Evolutionary conservation across 1,140 invertebrate species (phyloP), one percentile per base, ranked within the genome.

Genomic region (Neodiprion fabricii): DNA sequence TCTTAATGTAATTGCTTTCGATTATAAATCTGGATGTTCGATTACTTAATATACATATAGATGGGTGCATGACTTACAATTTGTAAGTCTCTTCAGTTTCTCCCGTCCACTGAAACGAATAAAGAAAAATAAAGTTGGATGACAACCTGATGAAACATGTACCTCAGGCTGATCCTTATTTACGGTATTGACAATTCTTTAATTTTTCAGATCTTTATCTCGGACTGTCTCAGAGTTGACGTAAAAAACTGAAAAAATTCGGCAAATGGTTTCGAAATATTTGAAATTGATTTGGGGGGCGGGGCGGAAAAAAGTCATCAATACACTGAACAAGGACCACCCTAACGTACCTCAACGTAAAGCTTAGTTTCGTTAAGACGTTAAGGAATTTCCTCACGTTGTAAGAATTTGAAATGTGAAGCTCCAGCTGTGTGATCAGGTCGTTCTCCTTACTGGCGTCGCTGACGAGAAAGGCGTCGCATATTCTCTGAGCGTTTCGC

Each of bases 401-500:
- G 81, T 71, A 84, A 76, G 86, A 80, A 77, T 85, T 77, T 73
- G 89, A 89, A 81, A 93, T 89, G 79, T 93, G 92, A 70, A 92
- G 90, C 82, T 94, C 92, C 70, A 92, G 85, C 76, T 94, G 92
- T 48, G 94, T 90, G 53, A 91, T 85, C 80, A 93, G 89, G 72
- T 95, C 92, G 1, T 95, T 88, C 86, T 95, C 92, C 81, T 94
- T 93, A 11, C 92, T 92, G 48, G 93, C 91, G 73, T 94, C 92
- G 75, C 93, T 95, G 0, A 93, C 92, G 2, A 93, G 91, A 83
- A 95, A 97, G 70, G 91, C 89, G 85, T 96, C 94, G 83, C 95
- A 96, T 69, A 96, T 89, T 78, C 89, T 91, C 79, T 92, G 92
- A 7, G 94, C 91, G 1, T 91, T 90, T 76, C 91, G 89, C 61